A percentile compares a stretch with the other conserved stretches of the same genome.
phyloP scores from a whole-genome alignment of 2,888 invertebrate genomes.

The Dorcus parallelipipedus region DNA sequence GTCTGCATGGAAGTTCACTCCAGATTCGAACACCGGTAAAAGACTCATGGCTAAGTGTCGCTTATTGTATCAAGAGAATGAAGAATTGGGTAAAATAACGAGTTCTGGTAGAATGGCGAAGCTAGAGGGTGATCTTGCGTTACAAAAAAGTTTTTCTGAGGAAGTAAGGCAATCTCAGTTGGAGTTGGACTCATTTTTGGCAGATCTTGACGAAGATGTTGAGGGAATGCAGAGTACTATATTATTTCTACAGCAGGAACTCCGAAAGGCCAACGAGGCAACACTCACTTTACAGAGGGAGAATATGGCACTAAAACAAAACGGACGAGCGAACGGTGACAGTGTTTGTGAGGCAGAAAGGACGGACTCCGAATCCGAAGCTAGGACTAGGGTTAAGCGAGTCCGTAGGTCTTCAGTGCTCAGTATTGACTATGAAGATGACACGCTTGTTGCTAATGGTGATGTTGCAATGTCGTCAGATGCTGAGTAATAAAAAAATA shows the following conservation, averaged over 20 bases:
- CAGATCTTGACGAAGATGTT: slow-evolving; percentile 94
- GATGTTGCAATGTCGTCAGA: slow-evolving; percentile 54
- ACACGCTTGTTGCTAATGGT: slow-evolving; percentile 69
- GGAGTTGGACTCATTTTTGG: slow-evolving; percentile 94
- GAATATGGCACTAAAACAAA: slow-evolving; percentile 37
- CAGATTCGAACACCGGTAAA: slow-evolving; percentile 98
- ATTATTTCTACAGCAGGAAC: slow-evolving; percentile 87
- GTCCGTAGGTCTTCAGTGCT: slow-evolving; percentile 68
- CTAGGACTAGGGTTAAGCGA: slow-evolving; percentile 59
- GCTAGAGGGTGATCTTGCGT: slow-evolving; percentile 89
- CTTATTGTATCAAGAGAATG: slow-evolving; percentile 92
- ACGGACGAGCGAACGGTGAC: slow-evolving; percentile 35
- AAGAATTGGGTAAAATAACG: slow-evolving; percentile 93
- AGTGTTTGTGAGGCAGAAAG: slow-evolving; percentile 46
- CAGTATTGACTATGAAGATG: slow-evolving; percentile 71
- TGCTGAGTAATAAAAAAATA: slow-evolving; percentile 36
- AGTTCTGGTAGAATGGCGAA: slow-evolving; percentile 93
- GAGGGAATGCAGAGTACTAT: slow-evolving; percentile 99
- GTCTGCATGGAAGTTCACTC: slow-evolving; percentile 98
- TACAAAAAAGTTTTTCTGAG: slow-evolving; percentile 93
- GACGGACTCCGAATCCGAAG: slow-evolving; percentile 49
- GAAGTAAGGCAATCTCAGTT: slow-evolving; percentile 95
- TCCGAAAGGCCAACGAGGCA: slow-evolving; percentile 74
- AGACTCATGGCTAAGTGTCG: slow-evolving; percentile 97
- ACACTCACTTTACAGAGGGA: slow-evolving; percentile 61